Conservation (phyloP, 2,797 vertebrate species). For the Lates japonicus region DNA sequence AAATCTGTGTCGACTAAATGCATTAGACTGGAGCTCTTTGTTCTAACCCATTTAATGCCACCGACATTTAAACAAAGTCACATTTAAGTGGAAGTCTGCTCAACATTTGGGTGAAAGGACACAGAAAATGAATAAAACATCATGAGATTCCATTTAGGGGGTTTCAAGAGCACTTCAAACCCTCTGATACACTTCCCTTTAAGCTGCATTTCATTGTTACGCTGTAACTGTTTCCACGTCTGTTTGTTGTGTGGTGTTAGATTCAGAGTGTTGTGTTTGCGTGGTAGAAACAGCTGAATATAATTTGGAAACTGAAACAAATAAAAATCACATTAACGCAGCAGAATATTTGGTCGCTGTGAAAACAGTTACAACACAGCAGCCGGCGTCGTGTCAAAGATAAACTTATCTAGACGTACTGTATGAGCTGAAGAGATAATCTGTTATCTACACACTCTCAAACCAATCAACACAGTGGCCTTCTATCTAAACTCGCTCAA, state of each 20-base stretch:
- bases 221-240: conserved; percentile 29
- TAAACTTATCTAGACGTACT: conserved; percentile 15
- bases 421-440: conserved; percentile 30
- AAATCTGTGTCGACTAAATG: conserved; percentile 13
- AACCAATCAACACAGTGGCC: conserved; percentile 56
- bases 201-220: conserved; percentile 25
- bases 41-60: conserved; percentile 33
- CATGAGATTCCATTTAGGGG: conserved; percentile 27
- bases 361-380: conserved; percentile 51
- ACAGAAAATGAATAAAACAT: conserved; percentile 49
- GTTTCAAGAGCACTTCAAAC: conserved; percentile 62
- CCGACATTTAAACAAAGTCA: conserved; percentile 40
- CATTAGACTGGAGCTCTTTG: background rate
- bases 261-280: background rate
- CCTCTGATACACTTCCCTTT: conserved; percentile 58
- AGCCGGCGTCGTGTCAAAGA: conserved; percentile 11
- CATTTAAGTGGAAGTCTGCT: conserved; percentile 27
- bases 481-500: conserved; percentile 50
- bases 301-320: background rate
- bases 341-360: conserved; percentile 38
- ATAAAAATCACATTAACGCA: conserved; percentile 2
- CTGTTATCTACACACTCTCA: conserved; percentile 54
- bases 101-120: conserved; percentile 20
- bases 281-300: background rate
- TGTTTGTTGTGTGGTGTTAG: background rate